These are phyloP conservation scores for Sorex araneus DNA, from an alignment of 2,113 vertebrate genomes.

Conservation along the genomic window DNA sequence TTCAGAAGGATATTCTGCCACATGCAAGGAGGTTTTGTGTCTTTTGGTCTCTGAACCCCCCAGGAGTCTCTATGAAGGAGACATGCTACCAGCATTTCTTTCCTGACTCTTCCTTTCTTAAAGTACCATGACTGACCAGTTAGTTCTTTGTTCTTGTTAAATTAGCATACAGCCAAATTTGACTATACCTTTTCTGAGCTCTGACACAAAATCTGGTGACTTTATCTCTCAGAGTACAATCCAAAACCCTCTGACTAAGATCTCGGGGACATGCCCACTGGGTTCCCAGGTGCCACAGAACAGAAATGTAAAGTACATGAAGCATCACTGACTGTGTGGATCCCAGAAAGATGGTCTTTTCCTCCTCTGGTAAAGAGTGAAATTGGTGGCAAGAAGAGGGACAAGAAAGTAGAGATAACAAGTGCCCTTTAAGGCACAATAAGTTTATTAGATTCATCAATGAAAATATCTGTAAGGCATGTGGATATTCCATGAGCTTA, in stretches of 20 bases:
- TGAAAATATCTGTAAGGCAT: neutral
- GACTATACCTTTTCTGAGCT: neutral
- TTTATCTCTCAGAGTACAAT: neutral
- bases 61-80: neutral
- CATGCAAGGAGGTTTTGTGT: neutral
- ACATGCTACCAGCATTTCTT: neutral
- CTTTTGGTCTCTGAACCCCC: neutral
- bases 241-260: neutral
- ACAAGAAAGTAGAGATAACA: neutral
- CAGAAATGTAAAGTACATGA: neutral
- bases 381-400: neutral
- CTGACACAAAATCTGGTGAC: neutral
- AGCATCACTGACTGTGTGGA: neutral
- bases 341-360: neutral
- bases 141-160: neutral
- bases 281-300: neutral
- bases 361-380: neutral
- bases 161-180: neutral
- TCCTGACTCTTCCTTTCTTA: conserved; percentile 12
- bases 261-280: neutral
- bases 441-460: neutral
- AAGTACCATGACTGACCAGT: neutral
- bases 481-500: neutral
- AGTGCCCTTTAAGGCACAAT: neutral
- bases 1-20: neutral